phyloP scores from a whole-genome alignment of 2,797 vertebrate genomes.

The Myotis vivesi region DNA sequence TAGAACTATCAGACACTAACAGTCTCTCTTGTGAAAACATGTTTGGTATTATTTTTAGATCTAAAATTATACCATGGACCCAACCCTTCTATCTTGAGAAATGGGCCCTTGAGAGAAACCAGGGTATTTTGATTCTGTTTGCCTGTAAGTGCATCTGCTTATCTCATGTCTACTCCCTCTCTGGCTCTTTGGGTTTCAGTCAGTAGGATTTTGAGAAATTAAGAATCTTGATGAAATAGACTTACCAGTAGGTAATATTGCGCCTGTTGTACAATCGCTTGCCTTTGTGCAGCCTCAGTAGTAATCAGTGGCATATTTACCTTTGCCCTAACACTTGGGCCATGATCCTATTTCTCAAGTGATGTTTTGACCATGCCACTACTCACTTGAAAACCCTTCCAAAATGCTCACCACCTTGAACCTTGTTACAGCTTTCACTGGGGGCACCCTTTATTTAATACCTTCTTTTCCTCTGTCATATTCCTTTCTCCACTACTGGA shows the following conservation, averaged over 20 bases:
- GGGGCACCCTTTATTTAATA: neutral
- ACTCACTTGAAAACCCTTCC: neutral
- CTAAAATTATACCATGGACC: slow-evolving; percentile 65
- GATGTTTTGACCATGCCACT: neutral
- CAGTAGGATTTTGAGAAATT: neutral
- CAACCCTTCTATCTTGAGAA: slow-evolving; percentile 57
- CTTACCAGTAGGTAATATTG: neutral
- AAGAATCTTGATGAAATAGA: neutral
- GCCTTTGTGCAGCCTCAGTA: neutral
- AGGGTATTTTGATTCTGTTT: slow-evolving; percentile 36
- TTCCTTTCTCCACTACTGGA: neutral
- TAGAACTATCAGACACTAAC: slow-evolving; percentile 50
- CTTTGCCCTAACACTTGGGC: neutral
- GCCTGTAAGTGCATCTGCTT: neutral
- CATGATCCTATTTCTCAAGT: neutral
- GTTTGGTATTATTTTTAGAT: slow-evolving; percentile 69
- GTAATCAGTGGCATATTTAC: neutral
- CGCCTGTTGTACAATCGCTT: neutral
- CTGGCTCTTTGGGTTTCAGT: neutral
- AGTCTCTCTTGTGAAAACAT: slow-evolving; percentile 67
- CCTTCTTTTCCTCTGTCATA: neutral
- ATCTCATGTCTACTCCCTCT: neutral
- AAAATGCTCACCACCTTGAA: neutral
- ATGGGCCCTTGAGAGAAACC: slow-evolving; percentile 50
- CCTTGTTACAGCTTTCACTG: neutral